Conservation (phyloP, 2,797 vertebrate genomes). For the Myotis daubentonii region DNA sequence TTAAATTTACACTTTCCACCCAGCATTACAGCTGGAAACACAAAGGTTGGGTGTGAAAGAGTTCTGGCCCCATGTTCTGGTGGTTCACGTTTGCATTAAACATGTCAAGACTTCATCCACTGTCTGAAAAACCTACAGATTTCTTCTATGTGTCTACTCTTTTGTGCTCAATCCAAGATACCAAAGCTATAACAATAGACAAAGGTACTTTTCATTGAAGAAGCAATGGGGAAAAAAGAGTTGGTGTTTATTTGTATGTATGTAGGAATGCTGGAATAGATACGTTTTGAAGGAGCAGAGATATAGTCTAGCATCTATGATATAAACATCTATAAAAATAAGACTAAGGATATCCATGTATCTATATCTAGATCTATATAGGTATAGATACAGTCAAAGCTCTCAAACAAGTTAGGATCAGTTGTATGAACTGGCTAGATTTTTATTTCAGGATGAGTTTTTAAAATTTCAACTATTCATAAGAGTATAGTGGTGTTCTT, state of each 20-base stretch:
- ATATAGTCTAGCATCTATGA: background rate
- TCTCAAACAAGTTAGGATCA: slow-evolving; percentile 51
- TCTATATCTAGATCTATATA: background rate
- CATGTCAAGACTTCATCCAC: background rate
- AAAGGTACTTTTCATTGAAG: background rate
- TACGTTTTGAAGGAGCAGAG: background rate
- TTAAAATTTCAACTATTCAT: slow-evolving; percentile 71
- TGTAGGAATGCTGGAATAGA: background rate
- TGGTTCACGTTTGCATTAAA: background rate
- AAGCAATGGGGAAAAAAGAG: background rate
- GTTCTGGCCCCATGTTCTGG: background rate
- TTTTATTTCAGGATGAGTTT: slow-evolving; percentile 64
- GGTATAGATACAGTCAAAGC: background rate
- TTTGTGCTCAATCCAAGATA: background rate
- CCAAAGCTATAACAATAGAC: background rate
- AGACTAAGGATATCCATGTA: background rate
- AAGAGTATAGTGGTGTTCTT: slow-evolving; percentile 72
- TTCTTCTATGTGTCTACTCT: background rate
- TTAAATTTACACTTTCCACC: background rate
- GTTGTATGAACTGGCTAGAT: background rate
- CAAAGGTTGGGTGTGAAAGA: background rate
- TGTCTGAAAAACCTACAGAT: background rate
- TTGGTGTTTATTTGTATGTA: background rate
- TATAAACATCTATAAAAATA: background rate
- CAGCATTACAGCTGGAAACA: background rate